phyloP scores from a whole-genome alignment of 2,113 vertebrate genomes.

The Corvus hawaiiensis region DNA sequence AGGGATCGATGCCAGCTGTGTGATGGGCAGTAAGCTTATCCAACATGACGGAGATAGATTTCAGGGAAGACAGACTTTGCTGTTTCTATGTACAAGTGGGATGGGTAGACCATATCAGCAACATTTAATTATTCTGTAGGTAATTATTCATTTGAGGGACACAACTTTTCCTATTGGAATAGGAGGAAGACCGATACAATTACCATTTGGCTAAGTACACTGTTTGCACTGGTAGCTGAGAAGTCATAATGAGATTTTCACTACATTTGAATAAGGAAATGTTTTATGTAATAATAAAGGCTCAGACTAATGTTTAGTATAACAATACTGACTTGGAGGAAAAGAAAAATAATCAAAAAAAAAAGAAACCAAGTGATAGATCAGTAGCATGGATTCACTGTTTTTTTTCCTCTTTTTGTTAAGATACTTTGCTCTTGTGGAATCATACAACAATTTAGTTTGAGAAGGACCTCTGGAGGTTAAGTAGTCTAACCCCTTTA shows the following conservation, averaged over 20 bases:
- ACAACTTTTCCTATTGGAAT: constrained; percentile 58
- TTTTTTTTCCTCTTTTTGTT: not conserved
- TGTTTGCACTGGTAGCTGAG: constrained; percentile 46
- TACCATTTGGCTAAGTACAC: constrained; percentile 63
- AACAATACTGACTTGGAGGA: not conserved
- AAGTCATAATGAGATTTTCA: constrained; percentile 71
- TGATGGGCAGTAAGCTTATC: constrained; percentile 85
- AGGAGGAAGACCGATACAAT: constrained; percentile 65
- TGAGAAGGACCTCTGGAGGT: not conserved
- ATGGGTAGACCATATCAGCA: constrained; percentile 77
- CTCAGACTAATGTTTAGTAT: not conserved
- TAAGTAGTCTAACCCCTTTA: too few relatives aligned
- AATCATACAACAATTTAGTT: not conserved
- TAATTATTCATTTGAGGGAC: constrained; percentile 85
- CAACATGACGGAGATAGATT: constrained; percentile 86
- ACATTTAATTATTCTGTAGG: constrained; percentile 88
- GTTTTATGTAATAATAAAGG: constrained; percentile 15
- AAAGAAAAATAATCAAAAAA: not conserved
- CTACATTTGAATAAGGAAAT: constrained; percentile 58
- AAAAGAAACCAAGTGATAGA: not conserved
- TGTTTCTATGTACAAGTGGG: constrained; percentile 80
- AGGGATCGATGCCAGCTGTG: constrained; percentile 71
- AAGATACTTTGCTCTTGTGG: not conserved
- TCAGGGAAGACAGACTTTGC: constrained; percentile 79
- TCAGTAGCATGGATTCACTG: not conserved